Conservation (phyloP, 2,797 vertebrate genomes). For the Columba guinea region DNA sequence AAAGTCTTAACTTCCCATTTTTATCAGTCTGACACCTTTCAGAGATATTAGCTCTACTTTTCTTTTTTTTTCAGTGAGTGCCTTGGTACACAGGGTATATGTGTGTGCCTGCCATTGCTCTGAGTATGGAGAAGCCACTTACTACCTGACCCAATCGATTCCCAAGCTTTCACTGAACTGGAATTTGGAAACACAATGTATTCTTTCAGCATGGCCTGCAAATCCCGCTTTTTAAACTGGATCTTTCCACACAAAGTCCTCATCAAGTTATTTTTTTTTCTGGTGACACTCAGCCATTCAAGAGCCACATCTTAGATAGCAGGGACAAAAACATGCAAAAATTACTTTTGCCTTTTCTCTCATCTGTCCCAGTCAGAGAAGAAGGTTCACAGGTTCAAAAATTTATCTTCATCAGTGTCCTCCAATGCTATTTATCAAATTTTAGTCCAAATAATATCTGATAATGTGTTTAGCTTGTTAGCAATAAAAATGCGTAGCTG, state of each 20-base stretch:
- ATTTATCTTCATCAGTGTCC: neutral
- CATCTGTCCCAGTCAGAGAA: neutral
- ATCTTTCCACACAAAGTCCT: neutral
- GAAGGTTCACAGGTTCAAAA: neutral
- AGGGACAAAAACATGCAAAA: neutral
- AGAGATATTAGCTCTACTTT: neutral
- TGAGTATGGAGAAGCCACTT: neutral
- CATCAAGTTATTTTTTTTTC: neutral
- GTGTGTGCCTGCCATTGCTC: neutral
- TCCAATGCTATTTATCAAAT: neutral
- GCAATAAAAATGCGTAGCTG: neutral
- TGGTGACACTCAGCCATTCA: neutral
- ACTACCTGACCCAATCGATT: neutral
- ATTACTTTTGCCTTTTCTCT: neutral
- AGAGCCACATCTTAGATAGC: neutral
- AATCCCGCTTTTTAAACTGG: neutral
- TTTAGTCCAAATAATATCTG: slow-evolving; percentile 4
- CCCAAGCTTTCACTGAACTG: neutral
- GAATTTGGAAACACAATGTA: neutral
- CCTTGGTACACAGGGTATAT: neutral
- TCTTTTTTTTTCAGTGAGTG: neutral
- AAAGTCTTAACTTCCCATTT: neutral
- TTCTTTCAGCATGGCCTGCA: neutral
- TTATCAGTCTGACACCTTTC: neutral
- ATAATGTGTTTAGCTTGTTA: slow-evolving; percentile 28